Percentiles rank a stretch among this genome's conserved stretches.
phyloP scores from a whole-genome alignment of 2,888 invertebrate genomes.

The Helleia helle region DNA sequence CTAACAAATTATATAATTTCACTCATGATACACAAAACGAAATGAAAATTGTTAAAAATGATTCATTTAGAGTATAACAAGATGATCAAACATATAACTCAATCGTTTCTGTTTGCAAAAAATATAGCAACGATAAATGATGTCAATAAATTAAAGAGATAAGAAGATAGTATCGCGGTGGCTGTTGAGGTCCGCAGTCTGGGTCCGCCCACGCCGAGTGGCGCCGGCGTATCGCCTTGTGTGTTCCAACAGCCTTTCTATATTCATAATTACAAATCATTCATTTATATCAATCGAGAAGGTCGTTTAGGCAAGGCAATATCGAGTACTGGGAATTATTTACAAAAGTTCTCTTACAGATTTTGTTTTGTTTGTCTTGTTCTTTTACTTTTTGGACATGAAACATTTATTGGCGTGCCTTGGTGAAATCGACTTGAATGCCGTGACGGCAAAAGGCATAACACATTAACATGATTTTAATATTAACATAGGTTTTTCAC shows the following conservation, averaged over 20 bases:
- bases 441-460: too few relatives aligned
- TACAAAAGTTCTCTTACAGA: not conserved
- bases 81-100: not conserved
- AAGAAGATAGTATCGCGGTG: constrained; percentile 38
- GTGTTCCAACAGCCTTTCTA: constrained; percentile 15
- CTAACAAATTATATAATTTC: too few relatives aligned
- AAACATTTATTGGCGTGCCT: too few relatives aligned
- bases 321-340: not conserved
- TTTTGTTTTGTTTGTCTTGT: too few relatives aligned
- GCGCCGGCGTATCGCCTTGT: constrained; percentile 26
- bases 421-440: too few relatives aligned
- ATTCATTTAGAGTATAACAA: too few relatives aligned
- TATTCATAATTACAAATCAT: constrained; percentile 13
- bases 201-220: constrained; percentile 43
- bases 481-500: too few relatives aligned
- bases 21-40: too few relatives aligned
- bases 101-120: constrained; percentile 1
- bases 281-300: constrained; percentile 9
- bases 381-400: too few relatives aligned
- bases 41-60: too few relatives aligned
- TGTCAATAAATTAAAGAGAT: constrained; percentile 10
- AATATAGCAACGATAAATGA: constrained; percentile 8
- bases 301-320: constrained; percentile 1
- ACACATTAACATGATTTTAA: too few relatives aligned
- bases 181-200: constrained; percentile 33